Evolutionary conservation across 2,113 vertebrate genomes (phyloP).

Genomic region (Coryphaenoides rupestris): DNA sequence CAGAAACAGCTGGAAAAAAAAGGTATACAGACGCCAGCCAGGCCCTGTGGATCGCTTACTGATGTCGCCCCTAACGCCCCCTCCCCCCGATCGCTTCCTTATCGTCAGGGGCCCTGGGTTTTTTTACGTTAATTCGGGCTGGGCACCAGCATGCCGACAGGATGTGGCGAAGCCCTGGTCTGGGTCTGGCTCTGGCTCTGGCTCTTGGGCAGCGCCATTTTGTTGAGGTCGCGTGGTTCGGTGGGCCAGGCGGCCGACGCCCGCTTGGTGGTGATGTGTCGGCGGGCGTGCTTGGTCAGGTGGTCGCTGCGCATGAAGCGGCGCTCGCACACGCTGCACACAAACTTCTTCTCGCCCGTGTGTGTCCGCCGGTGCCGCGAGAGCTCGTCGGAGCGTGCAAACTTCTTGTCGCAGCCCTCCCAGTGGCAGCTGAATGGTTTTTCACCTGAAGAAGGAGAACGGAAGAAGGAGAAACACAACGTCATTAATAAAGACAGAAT

Average conservation of each 20-base stretch:
- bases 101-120: conserved; percentile 1
- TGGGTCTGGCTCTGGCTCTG: conserved; percentile 58
- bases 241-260: conserved; percentile 80
- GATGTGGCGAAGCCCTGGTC: conserved; percentile 40
- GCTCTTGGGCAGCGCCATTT: conserved; percentile 58
- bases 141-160: conserved; percentile 69
- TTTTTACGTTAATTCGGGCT: conserved; percentile 51
- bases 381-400: conserved; percentile 94
- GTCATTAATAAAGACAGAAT: too few relatives aligned
- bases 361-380: conserved; percentile 94
- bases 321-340: conserved; percentile 85
- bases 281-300: conserved; percentile 91
- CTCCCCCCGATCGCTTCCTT: conserved; percentile 2
- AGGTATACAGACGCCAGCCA: not conserved
- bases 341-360: conserved; percentile 97
- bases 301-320: conserved; percentile 99
- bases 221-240: conserved; percentile 77
- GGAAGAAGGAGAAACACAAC: not conserved
- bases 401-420: conserved; percentile 94
- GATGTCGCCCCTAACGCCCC: not conserved
- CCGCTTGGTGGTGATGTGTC: conserved; percentile 86
- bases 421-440: conserved; percentile 96
- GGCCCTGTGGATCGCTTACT: not conserved
- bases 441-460: conserved; percentile 76
- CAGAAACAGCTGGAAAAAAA: not conserved